These are phyloP conservation scores for Epizoanthus illoricatus DNA, from an alignment of 92 coral and sea anemone genomes.

Conservation along the genomic window DNA sequence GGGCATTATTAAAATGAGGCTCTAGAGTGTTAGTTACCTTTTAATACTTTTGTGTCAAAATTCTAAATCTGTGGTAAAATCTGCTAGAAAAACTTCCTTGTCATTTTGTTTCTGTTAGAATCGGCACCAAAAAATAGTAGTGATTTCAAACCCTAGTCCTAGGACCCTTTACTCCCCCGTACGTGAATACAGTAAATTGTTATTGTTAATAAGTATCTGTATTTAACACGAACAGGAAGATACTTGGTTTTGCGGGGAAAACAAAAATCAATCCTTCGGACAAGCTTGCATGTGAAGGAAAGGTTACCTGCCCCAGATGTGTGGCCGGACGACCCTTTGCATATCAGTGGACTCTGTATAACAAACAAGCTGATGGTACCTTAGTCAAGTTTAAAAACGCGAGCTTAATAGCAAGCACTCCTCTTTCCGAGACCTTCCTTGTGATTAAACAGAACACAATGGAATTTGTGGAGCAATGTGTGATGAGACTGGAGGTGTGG, in stretches of 20 bases:
- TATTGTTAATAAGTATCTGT: not conserved
- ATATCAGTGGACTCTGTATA: slow-evolving; percentile 7
- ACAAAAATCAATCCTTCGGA: slow-evolving; percentile 69
- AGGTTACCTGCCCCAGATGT: slow-evolving; percentile 56
- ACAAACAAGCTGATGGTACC: not conserved
- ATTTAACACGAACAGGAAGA: not conserved
- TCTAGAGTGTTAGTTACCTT: too few relatives aligned
- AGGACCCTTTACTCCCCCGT: too few relatives aligned
- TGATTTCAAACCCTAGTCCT: too few relatives aligned
- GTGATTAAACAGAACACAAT: slow-evolving; percentile 62
- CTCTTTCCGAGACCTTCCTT: slow-evolving; percentile 27
- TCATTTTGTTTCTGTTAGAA: too few relatives aligned
- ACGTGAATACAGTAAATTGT: too few relatives aligned
- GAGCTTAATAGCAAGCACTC: slow-evolving; percentile 28
- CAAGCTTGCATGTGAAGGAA: slow-evolving; percentile 49
- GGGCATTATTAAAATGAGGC: too few relatives aligned
- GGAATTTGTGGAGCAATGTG: slow-evolving; percentile 41
- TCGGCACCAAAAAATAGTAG: too few relatives aligned
- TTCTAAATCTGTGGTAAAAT: too few relatives aligned
- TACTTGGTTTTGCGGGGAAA: slow-evolving; percentile 35
- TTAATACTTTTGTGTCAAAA: too few relatives aligned
- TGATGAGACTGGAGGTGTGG: slow-evolving; percentile 50
- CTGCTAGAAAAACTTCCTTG: too few relatives aligned
- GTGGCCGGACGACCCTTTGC: not conserved
- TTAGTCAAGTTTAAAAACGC: slow-evolving; percentile 5